Percentiles rank a stretch among this genome's conserved stretches.
Evolutionary conservation across 2,888 invertebrate genomes (phyloP).

Genomic region (Drosophila antonietae): DNA sequence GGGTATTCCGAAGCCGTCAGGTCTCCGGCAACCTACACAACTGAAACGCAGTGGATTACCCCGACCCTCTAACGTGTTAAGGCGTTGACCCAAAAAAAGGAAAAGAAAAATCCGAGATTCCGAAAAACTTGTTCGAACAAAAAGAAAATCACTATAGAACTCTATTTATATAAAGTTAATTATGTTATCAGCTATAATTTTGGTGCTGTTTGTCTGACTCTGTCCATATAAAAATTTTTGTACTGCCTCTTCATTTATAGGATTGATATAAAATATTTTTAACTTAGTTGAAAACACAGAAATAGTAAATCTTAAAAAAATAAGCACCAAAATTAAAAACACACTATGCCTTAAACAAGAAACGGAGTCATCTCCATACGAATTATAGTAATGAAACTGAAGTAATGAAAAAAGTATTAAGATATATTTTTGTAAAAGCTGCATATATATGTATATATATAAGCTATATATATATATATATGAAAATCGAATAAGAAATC

Average conservation of each 20-base stretch:
- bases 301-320: conserved; percentile 3
- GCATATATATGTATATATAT: neutral
- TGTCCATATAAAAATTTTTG: neutral
- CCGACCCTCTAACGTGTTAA: conserved; percentile 79
- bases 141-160: neutral
- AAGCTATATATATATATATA: no score
- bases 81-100: conserved; percentile 68
- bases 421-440: conserved; percentile 68
- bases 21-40: conserved; percentile 81
- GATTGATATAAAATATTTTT: conserved; percentile 14
- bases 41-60: conserved; percentile 84
- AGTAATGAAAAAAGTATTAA: conserved; percentile 15
- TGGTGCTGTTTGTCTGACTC: neutral
- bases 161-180: neutral
- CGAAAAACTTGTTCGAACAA: neutral
- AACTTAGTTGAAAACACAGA: conserved; percentile 31
- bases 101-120: conserved; percentile 7
- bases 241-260: neutral
- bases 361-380: conserved; percentile 22
- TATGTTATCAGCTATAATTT: neutral
- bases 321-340: conserved; percentile 20
- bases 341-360: conserved; percentile 51
- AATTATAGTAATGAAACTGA: conserved; percentile 12
- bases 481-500: no score
- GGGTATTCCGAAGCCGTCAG: conserved; percentile 83